A percentile compares a stretch with the other conserved stretches of the same genome.
phyloP scores from a whole-genome alignment of 2,888 invertebrate genomes.

The Daptonema setosum region DNA sequence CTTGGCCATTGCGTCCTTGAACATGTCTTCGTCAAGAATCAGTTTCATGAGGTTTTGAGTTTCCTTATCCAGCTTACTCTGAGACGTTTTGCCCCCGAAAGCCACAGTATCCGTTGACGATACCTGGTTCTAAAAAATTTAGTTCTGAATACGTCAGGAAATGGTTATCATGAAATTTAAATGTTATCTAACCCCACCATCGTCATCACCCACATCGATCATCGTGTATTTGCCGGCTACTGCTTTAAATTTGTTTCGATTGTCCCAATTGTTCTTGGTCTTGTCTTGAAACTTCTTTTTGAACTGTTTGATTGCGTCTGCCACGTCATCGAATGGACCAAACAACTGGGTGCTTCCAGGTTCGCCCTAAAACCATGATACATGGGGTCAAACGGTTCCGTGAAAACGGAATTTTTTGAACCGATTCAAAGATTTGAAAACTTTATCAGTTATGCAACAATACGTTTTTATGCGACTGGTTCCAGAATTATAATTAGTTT shows the following conservation, averaged over 20 bases:
- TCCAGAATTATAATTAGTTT: too few relatives aligned
- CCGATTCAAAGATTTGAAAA: too few relatives aligned
- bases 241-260: slow-evolving; percentile 25
- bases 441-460: too few relatives aligned
- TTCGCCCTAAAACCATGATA: slow-evolving; percentile 23
- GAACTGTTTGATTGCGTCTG: slow-evolving; percentile 28
- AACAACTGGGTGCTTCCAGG: slow-evolving; percentile 17
- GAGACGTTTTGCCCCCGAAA: too few relatives aligned
- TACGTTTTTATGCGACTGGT: too few relatives aligned
- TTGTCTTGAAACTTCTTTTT: slow-evolving; percentile 33
- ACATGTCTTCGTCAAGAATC: slow-evolving; percentile 33
- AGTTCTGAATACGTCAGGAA: too few relatives aligned
- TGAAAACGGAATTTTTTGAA: too few relatives aligned
- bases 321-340: slow-evolving; percentile 12
- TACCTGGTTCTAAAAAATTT: too few relatives aligned
- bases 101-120: too few relatives aligned
- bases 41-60: slow-evolving; percentile 29
- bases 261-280: slow-evolving; percentile 31
- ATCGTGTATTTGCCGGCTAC: slow-evolving; percentile 31
- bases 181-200: too few relatives aligned
- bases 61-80: slow-evolving; percentile 17
- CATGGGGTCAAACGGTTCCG: too few relatives aligned
- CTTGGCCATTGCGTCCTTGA: slow-evolving; percentile 28
- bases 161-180: too few relatives aligned
- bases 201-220: slow-evolving; percentile 30